These are phyloP conservation scores for Carposina sasakii DNA, from an alignment of 1,140 invertebrate species.

Conservation along the genomic window DNA sequence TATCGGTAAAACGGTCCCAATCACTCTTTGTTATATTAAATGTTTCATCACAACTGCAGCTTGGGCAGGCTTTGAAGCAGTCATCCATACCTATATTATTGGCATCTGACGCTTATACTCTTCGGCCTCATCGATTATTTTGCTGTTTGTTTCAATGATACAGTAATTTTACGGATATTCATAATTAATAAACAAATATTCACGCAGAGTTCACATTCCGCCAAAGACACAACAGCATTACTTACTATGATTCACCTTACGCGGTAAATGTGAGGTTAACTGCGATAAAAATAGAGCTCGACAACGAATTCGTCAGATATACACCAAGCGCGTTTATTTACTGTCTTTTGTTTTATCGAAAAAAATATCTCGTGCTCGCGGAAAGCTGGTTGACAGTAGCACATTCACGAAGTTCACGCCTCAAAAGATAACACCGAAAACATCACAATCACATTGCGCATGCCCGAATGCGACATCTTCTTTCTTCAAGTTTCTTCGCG, in stretches of 20 bases:
- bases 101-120: conserved; percentile 23
- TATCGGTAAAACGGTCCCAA: conserved; percentile 67
- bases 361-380: conserved; percentile 20
- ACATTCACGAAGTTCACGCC: conserved; percentile 28
- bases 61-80: conserved; percentile 63
- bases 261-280: conserved; percentile 47
- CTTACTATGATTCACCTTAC: conserved; percentile 37
- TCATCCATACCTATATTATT: conserved; percentile 58
- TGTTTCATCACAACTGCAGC: conserved; percentile 59
- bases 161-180: not conserved
- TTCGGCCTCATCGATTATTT: conserved; percentile 43
- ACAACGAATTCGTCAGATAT: conserved; percentile 22
- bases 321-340: conserved; percentile 9
- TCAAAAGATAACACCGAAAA: no score
- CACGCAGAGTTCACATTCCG: conserved; percentile 3
- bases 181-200: not conserved
- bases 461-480: no score
- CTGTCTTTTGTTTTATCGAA: conserved; percentile 3
- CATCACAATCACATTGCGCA: conserved; percentile 26
- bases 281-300: conserved; percentile 44
- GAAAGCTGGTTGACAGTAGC: no score
- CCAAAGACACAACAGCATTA: not conserved
- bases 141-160: conserved; percentile 5
- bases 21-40: conserved; percentile 62
- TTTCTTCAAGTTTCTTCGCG: conserved; percentile 13